Evolutionary conservation across 2,797 vertebrate species (phyloP).

Genomic region (Passerculus sandwichensis): DNA sequence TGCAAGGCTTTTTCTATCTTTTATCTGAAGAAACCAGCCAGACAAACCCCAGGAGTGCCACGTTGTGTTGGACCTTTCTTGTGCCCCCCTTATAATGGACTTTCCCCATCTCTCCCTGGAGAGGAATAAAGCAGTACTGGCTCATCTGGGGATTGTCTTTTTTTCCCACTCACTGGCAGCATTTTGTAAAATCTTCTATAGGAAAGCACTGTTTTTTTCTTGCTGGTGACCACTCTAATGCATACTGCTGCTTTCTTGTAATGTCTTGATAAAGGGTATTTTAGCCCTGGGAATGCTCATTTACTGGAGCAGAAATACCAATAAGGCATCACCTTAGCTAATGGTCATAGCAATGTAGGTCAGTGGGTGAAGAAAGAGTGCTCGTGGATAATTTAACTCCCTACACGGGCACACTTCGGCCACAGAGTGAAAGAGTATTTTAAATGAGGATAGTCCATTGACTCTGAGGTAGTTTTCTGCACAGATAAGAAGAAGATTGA

Average conservation of each 20-base stretch:
- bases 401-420: background rate
- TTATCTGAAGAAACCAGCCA: background rate
- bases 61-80: background rate
- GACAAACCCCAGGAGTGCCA: background rate
- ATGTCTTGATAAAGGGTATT: background rate
- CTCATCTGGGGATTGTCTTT: background rate
- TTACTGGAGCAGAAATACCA: conserved; percentile 33
- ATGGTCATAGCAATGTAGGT: conserved; percentile 25
- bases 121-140: background rate
- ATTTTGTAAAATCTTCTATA: background rate
- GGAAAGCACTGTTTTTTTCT: background rate
- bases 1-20: background rate
- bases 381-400: conserved; percentile 13
- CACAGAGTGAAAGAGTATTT: background rate
- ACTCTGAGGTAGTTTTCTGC: conserved; percentile 9
- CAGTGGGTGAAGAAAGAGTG: conserved; percentile 27
- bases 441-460: background rate
- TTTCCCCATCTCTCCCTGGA: background rate
- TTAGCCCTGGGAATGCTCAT: background rate
- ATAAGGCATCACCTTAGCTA: conserved; percentile 27
- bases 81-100: background rate
- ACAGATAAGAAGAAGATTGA: conserved; percentile 31
- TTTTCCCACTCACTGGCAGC: background rate
- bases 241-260: background rate
- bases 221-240: background rate